Conservation (phyloP, 1,140 invertebrate species). For the Rhyzopertha dominica region DNA sequence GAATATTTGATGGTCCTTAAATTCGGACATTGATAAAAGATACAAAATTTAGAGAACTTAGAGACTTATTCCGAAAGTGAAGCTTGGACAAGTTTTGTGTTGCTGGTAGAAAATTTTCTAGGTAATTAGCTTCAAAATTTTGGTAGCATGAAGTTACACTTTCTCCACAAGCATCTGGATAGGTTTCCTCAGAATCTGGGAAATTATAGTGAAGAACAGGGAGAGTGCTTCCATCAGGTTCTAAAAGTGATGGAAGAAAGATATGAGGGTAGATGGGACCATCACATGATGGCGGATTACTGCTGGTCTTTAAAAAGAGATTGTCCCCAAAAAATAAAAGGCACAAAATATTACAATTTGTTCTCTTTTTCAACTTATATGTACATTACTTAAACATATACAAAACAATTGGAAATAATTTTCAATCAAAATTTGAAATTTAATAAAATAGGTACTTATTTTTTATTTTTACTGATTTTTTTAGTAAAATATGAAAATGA, state of each 20-base stretch:
- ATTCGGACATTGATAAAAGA: slow-evolving; percentile 27
- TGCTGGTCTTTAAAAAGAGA: no score
- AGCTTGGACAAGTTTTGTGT: slow-evolving; percentile 9
- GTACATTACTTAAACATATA: no score
- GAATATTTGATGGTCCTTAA: slow-evolving; percentile 31
- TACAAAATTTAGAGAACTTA: slow-evolving; percentile 2
- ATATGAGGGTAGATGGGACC: slow-evolving; percentile 22
- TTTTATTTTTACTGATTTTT: no score
- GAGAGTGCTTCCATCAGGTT: slow-evolving; percentile 33
- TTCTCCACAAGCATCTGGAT: slow-evolving; percentile 12
- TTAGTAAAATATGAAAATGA: no score
- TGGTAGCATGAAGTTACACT: slow-evolving; percentile 19
- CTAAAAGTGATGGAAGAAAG: no score
- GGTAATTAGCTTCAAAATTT: slow-evolving; percentile 14
- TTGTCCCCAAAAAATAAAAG: neutral
- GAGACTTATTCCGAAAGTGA: slow-evolving; percentile 3
- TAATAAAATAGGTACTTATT: no score
- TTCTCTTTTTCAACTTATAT: no score
- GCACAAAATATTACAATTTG: no score
- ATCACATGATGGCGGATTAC: slow-evolving; percentile 32
- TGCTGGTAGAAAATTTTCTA: no score
- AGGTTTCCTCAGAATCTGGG: slow-evolving; percentile 20
- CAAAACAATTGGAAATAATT: no score
- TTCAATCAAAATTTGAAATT: no score
- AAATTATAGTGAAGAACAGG: slow-evolving; percentile 24